Base-by-base conservation (phyloP, 2,797 vertebrate genomes). In the Prionace glauca region DNA sequence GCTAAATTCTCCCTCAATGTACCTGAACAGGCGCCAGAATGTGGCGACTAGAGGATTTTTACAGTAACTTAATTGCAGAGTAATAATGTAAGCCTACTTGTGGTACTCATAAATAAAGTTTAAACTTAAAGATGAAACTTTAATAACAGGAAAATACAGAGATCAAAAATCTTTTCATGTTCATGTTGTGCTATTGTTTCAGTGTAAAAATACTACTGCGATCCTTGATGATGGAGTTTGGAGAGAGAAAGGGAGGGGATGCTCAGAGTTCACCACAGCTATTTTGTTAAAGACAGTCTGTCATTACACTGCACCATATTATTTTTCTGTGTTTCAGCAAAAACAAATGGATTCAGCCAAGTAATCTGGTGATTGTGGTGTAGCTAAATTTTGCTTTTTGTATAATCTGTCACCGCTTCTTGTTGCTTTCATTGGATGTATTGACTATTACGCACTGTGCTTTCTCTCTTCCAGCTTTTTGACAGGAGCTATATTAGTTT, bases 241-340 rank as follows among this genome's bases (percentile, higher is more conserved):
- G 88, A 24, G 14, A 29, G 67, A 3, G 26, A 45, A 12, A 94
- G 41, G 69, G 93, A 41, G 2, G 24, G 29, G 72, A 94, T 72
- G 24, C 67, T 32, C 36, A 94, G 36, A 36, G 67, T 1, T 72
- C 41, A 72, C 93, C 93, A 94, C 41, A 94, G 50, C 93, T 74
- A 72, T 94, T 74, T 94, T 41, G 67, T 74, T 72, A 45, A 94
- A 72, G 69, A 32, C 65, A 94, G 93, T 74, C 67, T 94, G 41
- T 7, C 69, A 74, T 94, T 94, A 29, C 26, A 67, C 2, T 74
- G 69, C 93, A 94, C 41, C 69, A 74, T 74, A 67, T 91, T 36
- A 67, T 67, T 94, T 32, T 93, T 36, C 69, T 71, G 3, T 41
- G n/a, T 45, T 94, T 45, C 22, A 67, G 72, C 24, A 20, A 71